Percentiles rank a stretch among this genome's conserved stretches.
Conservation (phyloP, 2,888 invertebrate species). For the Flexamia atlantica region DNA sequence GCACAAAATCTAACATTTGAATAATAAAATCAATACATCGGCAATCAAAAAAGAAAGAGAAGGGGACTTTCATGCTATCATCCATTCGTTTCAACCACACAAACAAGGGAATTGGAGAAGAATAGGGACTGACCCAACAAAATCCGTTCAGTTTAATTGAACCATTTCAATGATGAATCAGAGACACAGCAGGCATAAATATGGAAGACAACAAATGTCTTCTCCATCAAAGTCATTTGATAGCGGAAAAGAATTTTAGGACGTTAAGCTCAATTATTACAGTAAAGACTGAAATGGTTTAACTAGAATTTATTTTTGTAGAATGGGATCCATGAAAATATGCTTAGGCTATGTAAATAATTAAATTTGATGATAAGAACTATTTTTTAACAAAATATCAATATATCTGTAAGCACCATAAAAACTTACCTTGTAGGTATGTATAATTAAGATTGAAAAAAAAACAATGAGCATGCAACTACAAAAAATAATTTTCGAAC, state of each 20-base stretch:
- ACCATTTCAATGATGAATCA: neutral
- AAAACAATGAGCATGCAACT: too few species aligned
- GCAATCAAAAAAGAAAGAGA: conserved; percentile 39
- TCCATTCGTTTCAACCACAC: neutral
- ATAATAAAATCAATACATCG: neutral
- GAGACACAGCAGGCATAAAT: neutral
- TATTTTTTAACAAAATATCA: too few species aligned
- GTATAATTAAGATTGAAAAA: too few species aligned
- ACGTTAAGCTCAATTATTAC: too few species aligned
- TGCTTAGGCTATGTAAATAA: too few species aligned
- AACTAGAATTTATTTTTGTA: too few species aligned
- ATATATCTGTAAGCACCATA: too few species aligned
- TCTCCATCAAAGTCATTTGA: neutral
- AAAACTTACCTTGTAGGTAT: too few species aligned
- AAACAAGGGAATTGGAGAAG: neutral
- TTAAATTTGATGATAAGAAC: too few species aligned
- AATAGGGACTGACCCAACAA: neutral
- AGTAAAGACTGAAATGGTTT: too few species aligned
- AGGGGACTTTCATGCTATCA: conserved; percentile 23
- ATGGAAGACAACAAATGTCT: neutral
- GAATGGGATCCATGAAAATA: too few species aligned
- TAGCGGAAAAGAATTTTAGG: neutral
- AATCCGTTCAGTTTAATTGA: neutral
- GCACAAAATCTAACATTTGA: neutral
- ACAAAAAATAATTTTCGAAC: too few species aligned